phyloP scores from a whole-genome alignment of 2,888 invertebrate genomes.

The Agonopterix subpropinquella region DNA sequence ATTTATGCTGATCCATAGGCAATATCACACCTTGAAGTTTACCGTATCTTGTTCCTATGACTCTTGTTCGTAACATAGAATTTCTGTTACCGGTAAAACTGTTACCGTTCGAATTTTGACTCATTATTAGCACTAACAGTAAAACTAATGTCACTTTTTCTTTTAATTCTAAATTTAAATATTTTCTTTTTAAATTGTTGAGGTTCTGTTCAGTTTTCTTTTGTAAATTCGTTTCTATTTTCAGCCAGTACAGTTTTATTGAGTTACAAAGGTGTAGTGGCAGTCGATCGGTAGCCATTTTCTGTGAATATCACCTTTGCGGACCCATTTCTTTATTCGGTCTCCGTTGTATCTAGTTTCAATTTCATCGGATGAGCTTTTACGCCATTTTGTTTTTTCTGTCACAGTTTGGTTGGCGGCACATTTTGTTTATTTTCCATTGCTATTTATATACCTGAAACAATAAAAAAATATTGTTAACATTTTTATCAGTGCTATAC shows the following conservation, averaged over 20 bases:
- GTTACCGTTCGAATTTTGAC: conserved; percentile 52
- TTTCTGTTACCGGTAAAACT: conserved; percentile 68
- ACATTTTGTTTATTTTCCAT: conserved; percentile 17
- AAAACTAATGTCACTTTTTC: conserved; percentile 46
- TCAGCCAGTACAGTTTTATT: conserved; percentile 57
- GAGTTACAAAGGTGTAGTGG: conserved; percentile 69
- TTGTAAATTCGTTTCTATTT: conserved; percentile 23
- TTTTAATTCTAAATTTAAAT: conserved; percentile 27
- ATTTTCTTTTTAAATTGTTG: conserved; percentile 21
- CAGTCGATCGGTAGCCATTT: conserved; percentile 65
- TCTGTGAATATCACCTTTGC: conserved; percentile 66
- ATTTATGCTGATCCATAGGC: conserved; percentile 86
- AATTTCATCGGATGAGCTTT: conserved; percentile 8
- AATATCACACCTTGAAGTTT: conserved; percentile 87
- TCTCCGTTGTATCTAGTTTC: conserved; percentile 10
- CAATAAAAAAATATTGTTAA: conserved; percentile 21
- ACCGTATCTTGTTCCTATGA: conserved; percentile 90
- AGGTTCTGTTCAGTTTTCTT: conserved; percentile 18
- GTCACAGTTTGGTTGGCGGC: conserved; percentile 22
- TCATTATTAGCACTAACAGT: conserved; percentile 46
- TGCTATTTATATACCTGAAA: conserved; percentile 40
- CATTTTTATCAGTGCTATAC: too few relatives aligned
- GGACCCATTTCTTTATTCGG: conserved; percentile 56
- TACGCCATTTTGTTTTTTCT: conserved; percentile 19
- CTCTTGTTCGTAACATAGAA: conserved; percentile 84